phyloP scores from a whole-genome alignment of 2,888 invertebrate genomes.

The Lepidocyrtinus sp. region DNA sequence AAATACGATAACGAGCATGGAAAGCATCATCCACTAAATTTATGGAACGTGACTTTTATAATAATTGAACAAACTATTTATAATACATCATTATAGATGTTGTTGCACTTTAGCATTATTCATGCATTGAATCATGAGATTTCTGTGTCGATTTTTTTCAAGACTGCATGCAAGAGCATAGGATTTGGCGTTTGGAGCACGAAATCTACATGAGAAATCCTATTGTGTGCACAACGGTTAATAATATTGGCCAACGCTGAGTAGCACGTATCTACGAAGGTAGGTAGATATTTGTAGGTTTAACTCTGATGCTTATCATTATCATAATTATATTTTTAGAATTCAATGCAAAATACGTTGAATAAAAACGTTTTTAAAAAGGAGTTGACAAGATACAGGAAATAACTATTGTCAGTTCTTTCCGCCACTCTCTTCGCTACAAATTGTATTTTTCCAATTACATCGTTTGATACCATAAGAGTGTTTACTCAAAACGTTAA shows the following conservation, averaged over 20 bases:
- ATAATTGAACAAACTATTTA: conserved; percentile 19
- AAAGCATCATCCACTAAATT: conserved; percentile 1
- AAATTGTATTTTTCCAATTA: neutral
- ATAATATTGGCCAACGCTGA: neutral
- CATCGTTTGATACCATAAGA: neutral
- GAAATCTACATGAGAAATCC: neutral
- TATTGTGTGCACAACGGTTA: neutral
- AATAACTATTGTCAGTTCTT: neutral
- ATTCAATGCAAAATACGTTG: neutral
- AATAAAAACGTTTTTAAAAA: neutral
- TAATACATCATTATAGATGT: neutral
- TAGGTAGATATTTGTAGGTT: neutral
- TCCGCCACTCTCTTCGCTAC: neutral
- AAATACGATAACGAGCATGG: conserved; percentile 35
- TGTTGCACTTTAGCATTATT: neutral
- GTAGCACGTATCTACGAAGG: neutral
- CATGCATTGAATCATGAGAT: neutral
- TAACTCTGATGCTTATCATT: neutral
- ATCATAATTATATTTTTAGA: conserved; percentile 4
- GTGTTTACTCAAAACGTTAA: too few relatives aligned
- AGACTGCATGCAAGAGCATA: too few relatives aligned
- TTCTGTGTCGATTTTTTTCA: too few relatives aligned
- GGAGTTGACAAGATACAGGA: neutral
- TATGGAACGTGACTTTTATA: conserved; percentile 28
- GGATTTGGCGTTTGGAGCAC: neutral